These are phyloP conservation scores for Mormyrus hasselquistii DNA, from an alignment of 2,797 vertebrate genomes.

Conservation along the genomic window DNA sequence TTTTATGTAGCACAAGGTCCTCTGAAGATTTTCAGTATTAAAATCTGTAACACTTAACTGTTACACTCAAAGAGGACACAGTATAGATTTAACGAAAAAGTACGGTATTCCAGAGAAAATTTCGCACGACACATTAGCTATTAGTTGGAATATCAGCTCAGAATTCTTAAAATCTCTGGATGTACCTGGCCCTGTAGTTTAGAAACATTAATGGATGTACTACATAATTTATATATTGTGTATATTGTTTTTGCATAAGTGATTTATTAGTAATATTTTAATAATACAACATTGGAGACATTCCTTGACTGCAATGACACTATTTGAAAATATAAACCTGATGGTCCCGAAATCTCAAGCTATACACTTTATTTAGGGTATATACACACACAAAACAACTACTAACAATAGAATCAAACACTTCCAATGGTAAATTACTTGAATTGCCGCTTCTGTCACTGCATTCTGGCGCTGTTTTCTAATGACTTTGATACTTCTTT, in stretches of 20 bases:
- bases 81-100: not conserved
- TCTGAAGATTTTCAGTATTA: not conserved
- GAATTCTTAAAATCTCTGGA: not conserved
- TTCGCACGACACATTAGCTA: not conserved
- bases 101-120: not conserved
- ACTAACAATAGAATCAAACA: not conserved
- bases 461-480: not conserved
- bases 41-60: not conserved
- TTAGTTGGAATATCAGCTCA: not conserved
- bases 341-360: not conserved
- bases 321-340: not conserved
- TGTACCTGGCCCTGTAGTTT: not conserved
- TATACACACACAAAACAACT: not conserved
- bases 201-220: not conserved
- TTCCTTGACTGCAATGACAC: not conserved
- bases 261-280: not conserved
- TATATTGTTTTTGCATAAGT: not conserved
- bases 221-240: not conserved
- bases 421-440: not conserved
- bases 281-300: not conserved
- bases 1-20: not conserved
- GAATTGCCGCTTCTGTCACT: not conserved
- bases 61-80: not conserved
- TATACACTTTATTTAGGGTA: not conserved
- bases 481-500: not conserved